Evolutionary conservation across 2,113 vertebrate genomes (phyloP).

Genomic region (Aspiorhynchus laticeps): DNA sequence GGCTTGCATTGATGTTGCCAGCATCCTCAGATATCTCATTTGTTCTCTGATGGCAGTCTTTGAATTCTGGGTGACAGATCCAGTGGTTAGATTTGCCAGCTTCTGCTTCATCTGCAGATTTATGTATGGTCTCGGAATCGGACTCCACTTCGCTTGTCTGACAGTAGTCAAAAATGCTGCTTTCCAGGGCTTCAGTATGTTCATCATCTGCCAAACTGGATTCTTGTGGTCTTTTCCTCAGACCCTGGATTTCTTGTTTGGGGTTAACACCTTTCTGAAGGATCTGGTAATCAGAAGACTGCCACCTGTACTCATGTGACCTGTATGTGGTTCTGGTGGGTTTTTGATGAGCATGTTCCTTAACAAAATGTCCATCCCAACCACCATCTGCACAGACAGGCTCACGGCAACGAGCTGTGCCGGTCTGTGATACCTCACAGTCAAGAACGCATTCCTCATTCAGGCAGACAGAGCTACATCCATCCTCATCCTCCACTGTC

Average conservation of each 20-base stretch:
- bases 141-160: slow-evolving; percentile 68
- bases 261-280: slow-evolving; percentile 36
- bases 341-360: slow-evolving; percentile 47
- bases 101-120: slow-evolving; percentile 61
- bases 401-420: slow-evolving; percentile 46
- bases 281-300: slow-evolving; percentile 49
- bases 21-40: slow-evolving; percentile 52
- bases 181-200: slow-evolving; percentile 57
- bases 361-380: slow-evolving; percentile 52
- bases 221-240: slow-evolving; percentile 49
- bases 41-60: slow-evolving; percentile 60
- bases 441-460: slow-evolving; percentile 72
- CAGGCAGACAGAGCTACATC: slow-evolving; percentile 75
- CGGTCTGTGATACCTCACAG: slow-evolving; percentile 53
- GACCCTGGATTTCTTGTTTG: slow-evolving; percentile 45
- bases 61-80: slow-evolving; percentile 55
- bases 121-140: slow-evolving; percentile 70
- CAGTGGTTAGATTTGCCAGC: slow-evolving; percentile 60
- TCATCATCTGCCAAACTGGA: slow-evolving; percentile 40
- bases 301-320: slow-evolving; percentile 50
- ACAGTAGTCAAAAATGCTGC: slow-evolving; percentile 77
- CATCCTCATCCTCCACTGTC: slow-evolving; percentile 64
- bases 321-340: slow-evolving; percentile 32
- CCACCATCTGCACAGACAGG: slow-evolving; percentile 53
- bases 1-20: slow-evolving; percentile 34